Percentiles rank a stretch among this genome's conserved stretches.
phyloP scores from a whole-genome alignment of 2,888 invertebrate species.

The Epirrhoe tristata region DNA sequence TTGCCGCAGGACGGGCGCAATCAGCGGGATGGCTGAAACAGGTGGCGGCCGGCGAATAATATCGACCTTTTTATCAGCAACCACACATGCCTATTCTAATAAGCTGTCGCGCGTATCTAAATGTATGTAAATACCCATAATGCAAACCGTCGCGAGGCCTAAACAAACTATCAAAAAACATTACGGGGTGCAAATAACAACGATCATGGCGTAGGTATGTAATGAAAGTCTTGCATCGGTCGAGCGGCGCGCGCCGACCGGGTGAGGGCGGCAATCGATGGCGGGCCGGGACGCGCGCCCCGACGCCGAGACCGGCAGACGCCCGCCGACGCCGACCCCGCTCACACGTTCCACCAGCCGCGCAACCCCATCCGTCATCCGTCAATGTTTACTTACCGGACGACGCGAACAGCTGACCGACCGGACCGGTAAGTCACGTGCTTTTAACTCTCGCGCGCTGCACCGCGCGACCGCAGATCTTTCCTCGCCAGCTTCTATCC shows the following conservation, averaged over 20 bases:
- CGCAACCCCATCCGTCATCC: slow-evolving; percentile 71
- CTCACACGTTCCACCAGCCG: slow-evolving; percentile 70
- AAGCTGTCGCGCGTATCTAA: slow-evolving; percentile 51
- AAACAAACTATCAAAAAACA: slow-evolving; percentile 82
- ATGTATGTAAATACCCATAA: slow-evolving; percentile 57
- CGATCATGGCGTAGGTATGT: slow-evolving; percentile 79
- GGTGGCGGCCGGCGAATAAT: slow-evolving; percentile 63
- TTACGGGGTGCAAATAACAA: slow-evolving; percentile 84
- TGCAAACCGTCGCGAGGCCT: slow-evolving; percentile 60
- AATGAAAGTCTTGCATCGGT: slow-evolving; percentile 83
- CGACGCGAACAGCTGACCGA: slow-evolving; percentile 82
- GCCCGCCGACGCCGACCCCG: slow-evolving; percentile 83
- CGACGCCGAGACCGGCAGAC: slow-evolving; percentile 87
- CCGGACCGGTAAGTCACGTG: slow-evolving; percentile 85
- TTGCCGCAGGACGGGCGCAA: slow-evolving; percentile 59
- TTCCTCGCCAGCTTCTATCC: slow-evolving; percentile 46
- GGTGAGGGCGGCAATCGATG: slow-evolving; percentile 84
- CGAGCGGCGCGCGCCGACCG: slow-evolving; percentile 77
- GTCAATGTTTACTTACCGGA: slow-evolving; percentile 82
- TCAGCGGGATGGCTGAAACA: slow-evolving; percentile 64
- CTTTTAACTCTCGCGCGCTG: slow-evolving; percentile 53
- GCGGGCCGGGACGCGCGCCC: slow-evolving; percentile 83
- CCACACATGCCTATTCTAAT: slow-evolving; percentile 52
- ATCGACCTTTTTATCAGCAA: slow-evolving; percentile 65
- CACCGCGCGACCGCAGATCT: slow-evolving; percentile 44